These are phyloP conservation scores for Atta texana DNA, from an alignment of 1,140 invertebrate species.

Conservation along the genomic window DNA sequence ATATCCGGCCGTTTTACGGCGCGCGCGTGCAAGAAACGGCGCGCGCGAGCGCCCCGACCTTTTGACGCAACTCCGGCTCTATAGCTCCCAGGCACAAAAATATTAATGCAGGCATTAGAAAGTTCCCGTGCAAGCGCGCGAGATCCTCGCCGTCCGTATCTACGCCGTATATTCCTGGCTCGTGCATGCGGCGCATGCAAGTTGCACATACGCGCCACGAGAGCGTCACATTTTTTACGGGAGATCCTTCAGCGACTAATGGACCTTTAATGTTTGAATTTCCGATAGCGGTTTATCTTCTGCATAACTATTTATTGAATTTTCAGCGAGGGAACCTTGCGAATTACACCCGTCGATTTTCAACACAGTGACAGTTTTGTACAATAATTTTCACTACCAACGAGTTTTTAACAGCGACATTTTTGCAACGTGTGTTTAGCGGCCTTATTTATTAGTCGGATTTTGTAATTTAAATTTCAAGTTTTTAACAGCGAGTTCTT, in stretches of 20 bases:
- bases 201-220: neutral
- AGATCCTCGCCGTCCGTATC: conserved; percentile 70
- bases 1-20: conserved; percentile 64
- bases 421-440: neutral
- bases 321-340: neutral
- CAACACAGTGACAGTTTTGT: neutral
- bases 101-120: conserved; percentile 80
- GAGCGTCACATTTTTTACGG: neutral
- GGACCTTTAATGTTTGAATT: conserved; percentile 16
- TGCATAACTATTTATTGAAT: neutral
- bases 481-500: neutral
- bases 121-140: conserved; percentile 72
- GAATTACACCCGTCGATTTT: neutral
- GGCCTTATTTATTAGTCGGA: neutral
- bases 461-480: conserved; percentile 10
- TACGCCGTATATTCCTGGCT: conserved; percentile 33
- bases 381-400: neutral
- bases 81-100: conserved; percentile 76
- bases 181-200: conserved; percentile 29
- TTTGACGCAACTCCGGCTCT: conserved; percentile 77
- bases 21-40: conserved; percentile 61
- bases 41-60: conserved; percentile 69
- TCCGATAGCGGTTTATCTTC: conserved; percentile 9
- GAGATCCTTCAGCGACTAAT: neutral
- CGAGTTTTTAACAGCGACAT: neutral